Evolutionary conservation across 2,113 vertebrate species (phyloP).

Genomic region (Centropus bengalensis): DNA sequence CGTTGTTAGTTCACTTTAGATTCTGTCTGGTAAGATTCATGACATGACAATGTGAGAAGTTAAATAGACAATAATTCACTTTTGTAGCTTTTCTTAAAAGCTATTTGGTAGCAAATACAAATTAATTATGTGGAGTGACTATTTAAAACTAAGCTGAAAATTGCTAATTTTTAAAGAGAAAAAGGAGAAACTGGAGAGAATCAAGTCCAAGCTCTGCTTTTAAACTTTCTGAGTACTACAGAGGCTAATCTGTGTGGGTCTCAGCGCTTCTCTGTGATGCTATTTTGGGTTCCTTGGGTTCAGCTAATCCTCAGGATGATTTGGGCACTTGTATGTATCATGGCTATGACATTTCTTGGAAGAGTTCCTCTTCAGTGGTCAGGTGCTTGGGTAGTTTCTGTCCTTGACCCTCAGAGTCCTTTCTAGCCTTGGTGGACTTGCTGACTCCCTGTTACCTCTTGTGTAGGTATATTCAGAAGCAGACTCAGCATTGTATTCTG

Average conservation of each 20-base stretch:
- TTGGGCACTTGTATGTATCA: background rate
- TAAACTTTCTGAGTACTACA: background rate
- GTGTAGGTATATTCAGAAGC: background rate
- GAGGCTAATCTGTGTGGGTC: background rate
- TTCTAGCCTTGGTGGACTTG: background rate
- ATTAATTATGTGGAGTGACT: background rate
- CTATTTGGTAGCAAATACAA: background rate
- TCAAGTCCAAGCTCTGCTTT: background rate
- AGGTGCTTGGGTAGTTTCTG: background rate
- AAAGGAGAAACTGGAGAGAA: background rate
- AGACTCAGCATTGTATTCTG: background rate
- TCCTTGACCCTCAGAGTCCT: background rate
- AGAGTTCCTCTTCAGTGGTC: background rate
- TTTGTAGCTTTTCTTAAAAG: background rate
- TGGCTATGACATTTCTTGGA: background rate
- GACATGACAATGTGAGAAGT: background rate
- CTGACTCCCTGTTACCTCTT: background rate
- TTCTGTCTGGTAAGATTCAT: background rate
- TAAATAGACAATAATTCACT: background rate
- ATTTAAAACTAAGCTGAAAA: background rate
- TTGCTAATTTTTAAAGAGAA: background rate
- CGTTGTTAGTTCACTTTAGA: background rate
- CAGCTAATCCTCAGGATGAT: background rate
- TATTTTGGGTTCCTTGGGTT: background rate
- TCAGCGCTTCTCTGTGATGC: background rate